Conservation (phyloP, 2,797 vertebrate genomes). For the Pseudochaenichthys georgianus region DNA sequence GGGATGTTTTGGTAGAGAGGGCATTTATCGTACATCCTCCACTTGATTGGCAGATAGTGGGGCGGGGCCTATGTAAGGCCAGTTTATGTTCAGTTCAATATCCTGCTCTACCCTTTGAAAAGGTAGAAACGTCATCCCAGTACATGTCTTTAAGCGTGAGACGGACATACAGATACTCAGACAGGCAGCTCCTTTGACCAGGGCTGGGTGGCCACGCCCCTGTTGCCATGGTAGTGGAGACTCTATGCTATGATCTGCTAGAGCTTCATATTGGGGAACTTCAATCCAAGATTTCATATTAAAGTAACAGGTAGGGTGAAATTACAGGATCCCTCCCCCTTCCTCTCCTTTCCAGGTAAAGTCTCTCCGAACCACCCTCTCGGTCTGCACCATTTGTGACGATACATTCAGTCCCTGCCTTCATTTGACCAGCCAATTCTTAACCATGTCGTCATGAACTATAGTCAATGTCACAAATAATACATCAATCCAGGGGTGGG, state of each 20-base stretch:
- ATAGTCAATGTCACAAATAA: constrained; percentile 55
- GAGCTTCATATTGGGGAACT: constrained; percentile 73
- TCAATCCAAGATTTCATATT: constrained; percentile 68
- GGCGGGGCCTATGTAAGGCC: constrained; percentile 55
- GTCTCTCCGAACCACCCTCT: constrained; percentile 47
- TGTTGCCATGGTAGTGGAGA: constrained; percentile 64
- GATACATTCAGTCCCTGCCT: constrained; percentile 72
- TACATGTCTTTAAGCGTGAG: constrained; percentile 67
- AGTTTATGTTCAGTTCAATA: constrained; percentile 67
- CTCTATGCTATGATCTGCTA: constrained; percentile 77
- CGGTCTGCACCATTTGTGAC: constrained; percentile 58
- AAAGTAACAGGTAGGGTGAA: constrained; percentile 66
- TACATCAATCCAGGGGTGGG: constrained; percentile 55
- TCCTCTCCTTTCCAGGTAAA: constrained; percentile 46
- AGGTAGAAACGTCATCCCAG: constrained; percentile 58
- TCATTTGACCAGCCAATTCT: constrained; percentile 42
- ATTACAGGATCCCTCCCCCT: constrained; percentile 70
- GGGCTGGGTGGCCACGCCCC: constrained; percentile 40
- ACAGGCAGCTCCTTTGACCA: constrained; percentile 65
- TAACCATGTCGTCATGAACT: constrained; percentile 49
- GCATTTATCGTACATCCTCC: constrained; percentile 81
- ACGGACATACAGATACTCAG: constrained; percentile 68
- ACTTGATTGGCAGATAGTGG: constrained; percentile 81
- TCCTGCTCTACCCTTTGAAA: constrained; percentile 57
- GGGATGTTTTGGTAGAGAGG: constrained; percentile 62